Conservation (phyloP, 1,140 invertebrate species). For the Calliphora vicina region DNA sequence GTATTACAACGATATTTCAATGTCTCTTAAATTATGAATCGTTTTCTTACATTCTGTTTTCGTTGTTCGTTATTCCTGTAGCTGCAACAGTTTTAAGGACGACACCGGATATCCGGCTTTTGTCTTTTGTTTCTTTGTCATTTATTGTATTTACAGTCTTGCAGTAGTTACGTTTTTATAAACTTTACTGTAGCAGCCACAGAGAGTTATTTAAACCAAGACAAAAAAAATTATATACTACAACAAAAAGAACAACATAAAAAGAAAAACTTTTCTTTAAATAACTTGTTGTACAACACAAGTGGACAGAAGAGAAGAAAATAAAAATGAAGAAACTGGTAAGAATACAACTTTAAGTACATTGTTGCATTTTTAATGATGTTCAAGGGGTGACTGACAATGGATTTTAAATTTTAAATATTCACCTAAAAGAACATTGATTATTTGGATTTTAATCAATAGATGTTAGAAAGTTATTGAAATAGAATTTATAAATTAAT, state of each 20-base stretch:
- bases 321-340: not conserved
- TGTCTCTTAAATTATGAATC: not conserved
- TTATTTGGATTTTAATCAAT: no score
- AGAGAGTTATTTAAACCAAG: slow-evolving; percentile 9
- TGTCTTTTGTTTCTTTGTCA: slow-evolving; percentile 2
- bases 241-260: not conserved
- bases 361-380: not conserved
- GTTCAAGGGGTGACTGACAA: not conserved
- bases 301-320: not conserved
- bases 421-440: no score
- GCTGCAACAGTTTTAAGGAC: slow-evolving; percentile 14
- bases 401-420: not conserved
- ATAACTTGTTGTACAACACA: not conserved
- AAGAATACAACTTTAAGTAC: not conserved
- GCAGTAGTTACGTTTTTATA: not conserved
- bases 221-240: not conserved
- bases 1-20: not conserved
- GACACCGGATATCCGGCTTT: slow-evolving; percentile 31
- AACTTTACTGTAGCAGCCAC: slow-evolving; percentile 16
- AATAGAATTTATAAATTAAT: no score
- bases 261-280: not conserved
- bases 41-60: not conserved
- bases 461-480: no score
- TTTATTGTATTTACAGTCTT: not conserved
- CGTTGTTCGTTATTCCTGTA: not conserved